These are phyloP conservation scores for Armadillidium nasatum DNA, from an alignment of 1,140 invertebrate species.

Conservation along the genomic window DNA sequence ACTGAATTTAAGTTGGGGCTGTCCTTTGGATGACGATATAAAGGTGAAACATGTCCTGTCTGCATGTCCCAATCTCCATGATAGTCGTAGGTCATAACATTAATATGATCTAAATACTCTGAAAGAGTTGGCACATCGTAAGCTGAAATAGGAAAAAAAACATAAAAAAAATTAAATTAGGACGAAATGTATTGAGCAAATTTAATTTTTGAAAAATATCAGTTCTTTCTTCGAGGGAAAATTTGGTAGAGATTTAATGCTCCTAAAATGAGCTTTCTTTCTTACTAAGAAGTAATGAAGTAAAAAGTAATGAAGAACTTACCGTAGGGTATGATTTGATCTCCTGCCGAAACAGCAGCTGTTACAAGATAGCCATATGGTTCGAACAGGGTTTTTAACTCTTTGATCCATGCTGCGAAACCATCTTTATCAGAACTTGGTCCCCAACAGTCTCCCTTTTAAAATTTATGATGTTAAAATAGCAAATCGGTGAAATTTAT, in stretches of 20 bases:
- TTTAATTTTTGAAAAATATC: no score
- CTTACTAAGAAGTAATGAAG: no score
- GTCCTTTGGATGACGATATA: slow-evolving; percentile 72
- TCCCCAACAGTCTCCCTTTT: slow-evolving; percentile 59
- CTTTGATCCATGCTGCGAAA: slow-evolving; percentile 66
- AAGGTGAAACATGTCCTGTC: slow-evolving; percentile 74
- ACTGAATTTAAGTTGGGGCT: slow-evolving; percentile 54
- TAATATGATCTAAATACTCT: slow-evolving; percentile 72
- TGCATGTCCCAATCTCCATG: slow-evolving; percentile 77
- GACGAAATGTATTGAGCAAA: no score
- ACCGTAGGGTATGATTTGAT: slow-evolving; percentile 52
- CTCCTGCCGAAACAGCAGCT: slow-evolving; percentile 59
- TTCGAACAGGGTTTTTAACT: slow-evolving; percentile 67
- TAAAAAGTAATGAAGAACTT: slow-evolving; percentile 25
- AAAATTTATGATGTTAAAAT: no score
- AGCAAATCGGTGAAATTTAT: no score
- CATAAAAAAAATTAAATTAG: no score
- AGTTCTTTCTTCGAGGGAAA: no score
- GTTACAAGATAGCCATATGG: slow-evolving; percentile 60
- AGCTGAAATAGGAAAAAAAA: slow-evolving; percentile 57
- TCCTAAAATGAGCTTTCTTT: no score
- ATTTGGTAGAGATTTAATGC: no score
- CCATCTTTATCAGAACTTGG: slow-evolving; percentile 57
- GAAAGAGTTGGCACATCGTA: slow-evolving; percentile 71
- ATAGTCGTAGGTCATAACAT: slow-evolving; percentile 80